Base-by-base conservation (phyloP, 2,888 invertebrate species). In the Cerastoderma edule region DNA sequence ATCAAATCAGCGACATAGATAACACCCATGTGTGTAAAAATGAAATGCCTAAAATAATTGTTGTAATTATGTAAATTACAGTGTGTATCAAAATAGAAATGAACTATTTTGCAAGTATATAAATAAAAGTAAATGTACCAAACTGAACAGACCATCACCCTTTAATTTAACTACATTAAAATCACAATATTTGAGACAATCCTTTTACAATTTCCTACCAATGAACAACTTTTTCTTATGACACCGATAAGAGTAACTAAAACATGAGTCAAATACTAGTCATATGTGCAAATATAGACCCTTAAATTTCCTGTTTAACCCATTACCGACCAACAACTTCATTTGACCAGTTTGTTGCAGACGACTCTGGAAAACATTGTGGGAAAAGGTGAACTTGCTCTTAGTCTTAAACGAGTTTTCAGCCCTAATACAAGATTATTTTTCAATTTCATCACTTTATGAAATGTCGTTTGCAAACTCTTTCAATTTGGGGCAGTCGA, bases 301-400 rank as follows among this genome's bases (percentile, higher is more conserved):
- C 16, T 8, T 39, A 16, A 39, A 39, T 39, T 39, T 39, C 16
- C 8, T 8, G 16, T 39, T 39, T 39, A 16, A 13, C 10, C 39
- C 16, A 8, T 39, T 16, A 16, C 16, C 16, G 8, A 16, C 16
- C 16, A 13, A 13, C 39, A 39, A 16, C 22, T 54, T 54, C 54
- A 27, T 4, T 27, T n/a, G 22, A 48, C 48, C 16, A 48, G n/a
- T 19, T 6, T n/a, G n/a, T 39, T 39, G 8, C 8, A 13, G 39
- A 39, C 16, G 16, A 22, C 2, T 6, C 30, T 56, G 2, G 28
- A 56, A 56, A 56, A 56, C 56, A 56, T 56, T 56, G 56, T 28
- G 30, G 30, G 30, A 56, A 56, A 56, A 28, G 56, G 30, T 16
- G 56, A 28, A 56, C 27, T 13, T 56, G 56, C 56, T 56, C 56